Percentiles rank a stretch among this genome's conserved stretches.
These are phyloP conservation scores for Philonicus albiceps DNA, from an alignment of 2,888 invertebrate genomes.

Conservation along the genomic window DNA sequence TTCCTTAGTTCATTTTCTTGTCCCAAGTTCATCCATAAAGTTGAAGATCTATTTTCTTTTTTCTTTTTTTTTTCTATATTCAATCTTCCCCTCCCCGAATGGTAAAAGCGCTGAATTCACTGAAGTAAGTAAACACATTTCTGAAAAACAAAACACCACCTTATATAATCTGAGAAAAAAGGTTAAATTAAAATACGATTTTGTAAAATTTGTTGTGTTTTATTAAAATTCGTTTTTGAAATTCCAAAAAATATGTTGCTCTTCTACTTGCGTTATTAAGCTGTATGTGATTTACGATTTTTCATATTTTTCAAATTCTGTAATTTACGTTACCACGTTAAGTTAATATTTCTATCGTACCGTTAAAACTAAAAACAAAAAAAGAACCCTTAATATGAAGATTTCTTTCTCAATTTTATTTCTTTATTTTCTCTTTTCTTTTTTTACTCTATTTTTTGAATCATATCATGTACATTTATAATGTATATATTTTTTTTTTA, in stretches of 20 bases:
- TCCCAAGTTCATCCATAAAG: too few relatives aligned
- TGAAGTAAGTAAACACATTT: background rate
- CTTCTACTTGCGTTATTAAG: constrained; percentile 38
- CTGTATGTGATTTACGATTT: constrained; percentile 35
- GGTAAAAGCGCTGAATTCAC: too few relatives aligned
- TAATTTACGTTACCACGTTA: constrained; percentile 24
- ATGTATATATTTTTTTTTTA: constrained; percentile 26
- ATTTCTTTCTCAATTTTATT: constrained; percentile 25
- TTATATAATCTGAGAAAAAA: background rate
- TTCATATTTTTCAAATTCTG: constrained; percentile 16
- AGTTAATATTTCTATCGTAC: constrained; percentile 33
- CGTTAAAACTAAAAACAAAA: constrained; percentile 26
- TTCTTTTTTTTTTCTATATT: too few relatives aligned
- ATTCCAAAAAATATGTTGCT: constrained; percentile 42
- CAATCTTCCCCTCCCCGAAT: too few relatives aligned
- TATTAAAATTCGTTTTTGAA: constrained; percentile 42
- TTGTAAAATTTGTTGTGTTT: constrained; percentile 40
- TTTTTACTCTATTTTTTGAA: background rate
- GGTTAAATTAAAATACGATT: background rate
- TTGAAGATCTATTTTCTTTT: too few relatives aligned
- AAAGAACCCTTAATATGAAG: constrained; percentile 37
- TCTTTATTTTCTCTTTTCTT: background rate
- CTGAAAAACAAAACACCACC: background rate
- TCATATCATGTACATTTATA: constrained; percentile 24
- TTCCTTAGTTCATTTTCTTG: too few relatives aligned